phyloP scores from a whole-genome alignment of 2,888 invertebrate species.

The Tineola bisselliella region DNA sequence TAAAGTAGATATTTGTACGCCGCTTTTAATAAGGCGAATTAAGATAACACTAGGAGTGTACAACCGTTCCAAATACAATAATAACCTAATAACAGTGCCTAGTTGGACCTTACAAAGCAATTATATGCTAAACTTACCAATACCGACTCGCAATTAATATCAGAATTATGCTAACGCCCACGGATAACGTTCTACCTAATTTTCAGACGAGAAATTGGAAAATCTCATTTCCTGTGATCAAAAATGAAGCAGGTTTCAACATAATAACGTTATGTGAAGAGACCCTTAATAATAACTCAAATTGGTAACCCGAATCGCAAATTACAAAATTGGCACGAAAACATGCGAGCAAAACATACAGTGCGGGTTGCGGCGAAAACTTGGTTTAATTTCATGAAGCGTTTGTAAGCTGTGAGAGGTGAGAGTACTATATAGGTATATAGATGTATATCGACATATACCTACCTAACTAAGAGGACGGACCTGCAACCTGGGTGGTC shows the following conservation, averaged over 20 bases:
- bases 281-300: slow-evolving; percentile 40
- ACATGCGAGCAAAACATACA: slow-evolving; percentile 23
- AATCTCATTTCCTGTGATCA: neutral
- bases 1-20: slow-evolving; percentile 51
- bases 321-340: slow-evolving; percentile 54
- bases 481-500: slow-evolving; percentile 58
- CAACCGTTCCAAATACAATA: slow-evolving; percentile 5
- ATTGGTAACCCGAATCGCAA: slow-evolving; percentile 56
- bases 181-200: neutral
- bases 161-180: neutral
- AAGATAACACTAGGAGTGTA: slow-evolving; percentile 35
- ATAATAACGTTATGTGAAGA: neutral
- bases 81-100: neutral
- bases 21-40: slow-evolving; percentile 54
- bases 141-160: neutral
- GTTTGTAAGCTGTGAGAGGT: slow-evolving; percentile 3
- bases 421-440: slow-evolving; percentile 18
- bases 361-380: slow-evolving; percentile 1
- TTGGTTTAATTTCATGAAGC: slow-evolving; percentile 6
- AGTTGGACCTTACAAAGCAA: neutral
- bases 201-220: neutral
- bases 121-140: neutral
- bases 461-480: slow-evolving; percentile 31
- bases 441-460: slow-evolving; percentile 21
- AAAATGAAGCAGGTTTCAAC: neutral